Percentiles rank a stretch among this genome's conserved stretches.
These are phyloP conservation scores for Caenorhabditis imperialis DNA, from an alignment of 2,888 invertebrate species.

Conservation along the genomic window DNA sequence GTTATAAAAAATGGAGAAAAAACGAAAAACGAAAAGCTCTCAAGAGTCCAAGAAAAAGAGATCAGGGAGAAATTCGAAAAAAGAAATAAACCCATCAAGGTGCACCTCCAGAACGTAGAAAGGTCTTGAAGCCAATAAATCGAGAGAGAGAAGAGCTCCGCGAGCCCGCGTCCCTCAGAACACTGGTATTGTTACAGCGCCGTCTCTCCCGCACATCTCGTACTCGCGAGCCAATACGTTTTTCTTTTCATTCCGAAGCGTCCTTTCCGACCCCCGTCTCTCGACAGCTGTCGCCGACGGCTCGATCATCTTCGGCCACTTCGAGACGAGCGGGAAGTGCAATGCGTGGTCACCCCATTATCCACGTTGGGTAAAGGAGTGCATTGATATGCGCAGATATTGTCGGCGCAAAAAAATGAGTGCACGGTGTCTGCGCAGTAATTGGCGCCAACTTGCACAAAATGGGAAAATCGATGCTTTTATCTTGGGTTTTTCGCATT, in stretches of 20 bases:
- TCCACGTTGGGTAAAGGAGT: too few relatives aligned
- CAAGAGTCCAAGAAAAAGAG: neutral
- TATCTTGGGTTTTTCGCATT: too few relatives aligned
- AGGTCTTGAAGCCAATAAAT: slow-evolving; percentile 53
- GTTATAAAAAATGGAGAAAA: neutral
- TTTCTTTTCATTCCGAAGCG: slow-evolving; percentile 34
- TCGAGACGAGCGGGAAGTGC: slow-evolving; percentile 31
- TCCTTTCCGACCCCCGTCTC: neutral
- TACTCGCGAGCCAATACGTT: slow-evolving; percentile 27
- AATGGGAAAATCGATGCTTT: too few relatives aligned
- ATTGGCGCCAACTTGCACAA: too few relatives aligned
- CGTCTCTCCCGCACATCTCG: slow-evolving; percentile 4
- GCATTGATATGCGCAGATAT: too few relatives aligned
- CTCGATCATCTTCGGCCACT: slow-evolving; percentile 38
- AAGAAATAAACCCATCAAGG: neutral
- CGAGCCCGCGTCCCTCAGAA: slow-evolving; percentile 25
- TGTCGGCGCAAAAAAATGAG: too few relatives aligned
- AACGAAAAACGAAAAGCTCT: neutral
- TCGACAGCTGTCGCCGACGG: neutral
- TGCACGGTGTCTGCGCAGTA: too few relatives aligned
- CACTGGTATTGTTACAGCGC: slow-evolving; percentile 67
- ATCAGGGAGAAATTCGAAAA: slow-evolving; percentile 8
- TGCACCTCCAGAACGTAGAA: slow-evolving; percentile 17
- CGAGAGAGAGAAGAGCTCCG: slow-evolving; percentile 16
- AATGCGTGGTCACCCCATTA: slow-evolving; percentile 55